Evolutionary conservation across 2,888 invertebrate species (phyloP).

Genomic region (Caenorhabditis afra): DNA sequence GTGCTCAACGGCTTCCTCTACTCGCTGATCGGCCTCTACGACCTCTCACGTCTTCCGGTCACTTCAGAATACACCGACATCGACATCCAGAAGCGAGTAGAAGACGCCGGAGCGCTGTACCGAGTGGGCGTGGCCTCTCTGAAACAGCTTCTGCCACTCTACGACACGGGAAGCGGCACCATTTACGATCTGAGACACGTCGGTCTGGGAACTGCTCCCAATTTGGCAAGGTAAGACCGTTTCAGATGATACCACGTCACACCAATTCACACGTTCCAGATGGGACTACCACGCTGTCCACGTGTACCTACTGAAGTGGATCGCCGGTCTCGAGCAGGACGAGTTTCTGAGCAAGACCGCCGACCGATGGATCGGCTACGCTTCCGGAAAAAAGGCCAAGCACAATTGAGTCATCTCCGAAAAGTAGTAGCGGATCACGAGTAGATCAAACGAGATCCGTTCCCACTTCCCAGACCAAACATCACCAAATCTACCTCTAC

Average conservation of each 20-base stretch:
- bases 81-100: background rate
- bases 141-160: constrained; percentile 90
- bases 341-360: constrained; percentile 83
- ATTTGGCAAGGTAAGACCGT: constrained; percentile 87
- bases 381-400: constrained; percentile 76
- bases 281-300: constrained; percentile 99
- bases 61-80: constrained; percentile 2
- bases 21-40: constrained; percentile 94
- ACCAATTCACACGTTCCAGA: constrained; percentile 50
- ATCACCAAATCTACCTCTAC: constrained; percentile 21
- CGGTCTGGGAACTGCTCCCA: constrained; percentile 87
- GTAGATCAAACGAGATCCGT: background rate
- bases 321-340: constrained; percentile 88
- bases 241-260: too few species aligned
- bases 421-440: background rate
- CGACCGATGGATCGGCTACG: constrained; percentile 78
- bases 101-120: constrained; percentile 62
- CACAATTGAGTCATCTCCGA: constrained; percentile 65
- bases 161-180: constrained; percentile 95
- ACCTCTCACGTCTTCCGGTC: constrained; percentile 83
- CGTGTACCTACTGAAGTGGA: constrained; percentile 89
- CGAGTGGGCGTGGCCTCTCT: constrained; percentile 85
- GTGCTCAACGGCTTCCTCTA: constrained; percentile 99
- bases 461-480: constrained; percentile 26
- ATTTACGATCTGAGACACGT: constrained; percentile 96